Percentiles rank a stretch among this genome's conserved stretches.
phyloP scores from a whole-genome alignment of 2,888 invertebrate genomes.

The Andricus curvator region DNA sequence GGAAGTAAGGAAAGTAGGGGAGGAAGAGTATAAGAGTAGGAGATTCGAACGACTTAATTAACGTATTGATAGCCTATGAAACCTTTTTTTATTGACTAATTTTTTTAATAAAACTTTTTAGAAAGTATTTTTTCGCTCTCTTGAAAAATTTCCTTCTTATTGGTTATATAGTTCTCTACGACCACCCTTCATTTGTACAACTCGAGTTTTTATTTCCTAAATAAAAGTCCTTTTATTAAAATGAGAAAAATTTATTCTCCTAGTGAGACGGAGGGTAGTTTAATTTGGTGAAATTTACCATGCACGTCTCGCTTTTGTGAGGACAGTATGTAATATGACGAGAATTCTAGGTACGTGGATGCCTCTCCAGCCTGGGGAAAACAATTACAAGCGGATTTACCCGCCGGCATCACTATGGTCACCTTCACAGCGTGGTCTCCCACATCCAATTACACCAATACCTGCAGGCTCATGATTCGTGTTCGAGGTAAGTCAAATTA shows the following conservation, averaged over 20 bases:
- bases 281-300: constrained; percentile 23
- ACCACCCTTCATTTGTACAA: neutral
- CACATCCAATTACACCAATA: constrained; percentile 79
- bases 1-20: too few species aligned
- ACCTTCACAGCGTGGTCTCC: constrained; percentile 82
- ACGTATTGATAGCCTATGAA: too few species aligned
- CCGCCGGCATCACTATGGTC: constrained; percentile 81
- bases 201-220: neutral
- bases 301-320: constrained; percentile 1
- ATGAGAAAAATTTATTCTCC: neutral
- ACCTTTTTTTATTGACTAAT: too few species aligned
- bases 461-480: constrained; percentile 82
- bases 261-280: neutral
- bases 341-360: constrained; percentile 79
- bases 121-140: too few species aligned
- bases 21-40: too few species aligned
- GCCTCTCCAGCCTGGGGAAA: constrained; percentile 83
- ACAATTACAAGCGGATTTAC: constrained; percentile 81
- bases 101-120: too few species aligned
- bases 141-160: too few species aligned
- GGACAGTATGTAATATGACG: constrained; percentile 10
- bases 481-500: constrained; percentile 79
- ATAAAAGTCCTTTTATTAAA: neutral
- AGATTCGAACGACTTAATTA: too few species aligned
- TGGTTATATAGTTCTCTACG: too few species aligned